A percentile compares a stretch with the other conserved stretches of the same genome.
These are phyloP conservation scores for Grallaria varia DNA, from an alignment of 2,113 vertebrate genomes.

Conservation along the genomic window DNA sequence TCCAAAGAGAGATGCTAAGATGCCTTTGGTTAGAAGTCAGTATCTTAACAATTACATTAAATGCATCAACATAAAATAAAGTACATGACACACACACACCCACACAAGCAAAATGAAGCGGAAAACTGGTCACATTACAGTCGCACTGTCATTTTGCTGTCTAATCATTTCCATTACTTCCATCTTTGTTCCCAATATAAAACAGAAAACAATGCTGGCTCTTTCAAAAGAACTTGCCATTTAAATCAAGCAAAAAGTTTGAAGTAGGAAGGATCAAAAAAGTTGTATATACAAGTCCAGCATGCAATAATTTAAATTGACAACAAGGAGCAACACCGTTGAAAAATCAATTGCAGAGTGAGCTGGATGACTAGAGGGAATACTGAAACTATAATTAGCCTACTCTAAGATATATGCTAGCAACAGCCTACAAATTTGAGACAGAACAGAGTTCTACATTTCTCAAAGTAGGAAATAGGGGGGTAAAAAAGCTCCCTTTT, in stretches of 20 bases:
- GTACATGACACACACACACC: background rate
- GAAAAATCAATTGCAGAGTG: background rate
- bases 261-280: background rate
- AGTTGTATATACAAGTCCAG: background rate
- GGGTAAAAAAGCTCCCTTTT: background rate
- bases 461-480: background rate
- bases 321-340: background rate
- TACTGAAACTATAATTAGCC: background rate
- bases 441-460: background rate
- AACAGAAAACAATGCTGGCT: background rate
- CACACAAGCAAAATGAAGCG: background rate
- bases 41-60: background rate
- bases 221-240: background rate
- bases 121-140: background rate
- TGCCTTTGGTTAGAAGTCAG: background rate
- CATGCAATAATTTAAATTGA: background rate
- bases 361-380: background rate
- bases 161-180: background rate
- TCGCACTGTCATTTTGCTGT: background rate
- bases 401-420: background rate
- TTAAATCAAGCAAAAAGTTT: background rate
- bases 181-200: background rate
- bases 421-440: background rate
- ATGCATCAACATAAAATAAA: background rate
- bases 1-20: background rate